Conservation (phyloP, 2,113 vertebrate genomes). For the Rousettus leschenaultii region DNA sequence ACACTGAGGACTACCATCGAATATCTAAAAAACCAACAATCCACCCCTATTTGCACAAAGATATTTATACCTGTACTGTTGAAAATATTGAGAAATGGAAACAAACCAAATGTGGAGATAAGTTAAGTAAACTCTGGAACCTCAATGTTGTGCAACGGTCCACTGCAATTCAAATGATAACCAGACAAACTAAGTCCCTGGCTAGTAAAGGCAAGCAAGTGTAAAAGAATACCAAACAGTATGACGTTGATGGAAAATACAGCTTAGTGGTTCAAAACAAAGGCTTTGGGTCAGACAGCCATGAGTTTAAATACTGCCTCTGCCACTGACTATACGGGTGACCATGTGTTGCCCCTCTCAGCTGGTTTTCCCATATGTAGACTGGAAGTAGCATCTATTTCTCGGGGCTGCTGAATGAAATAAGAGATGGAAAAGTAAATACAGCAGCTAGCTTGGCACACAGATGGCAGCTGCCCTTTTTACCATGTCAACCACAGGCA, state of each 20-base stretch:
- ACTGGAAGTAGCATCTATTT: not conserved
- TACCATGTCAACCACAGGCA: not conserved
- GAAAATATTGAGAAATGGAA: not conserved
- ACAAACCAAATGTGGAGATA: not conserved
- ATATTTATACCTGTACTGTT: not conserved
- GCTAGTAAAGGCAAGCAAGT: not conserved
- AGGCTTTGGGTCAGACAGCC: not conserved
- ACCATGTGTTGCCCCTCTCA: not conserved
- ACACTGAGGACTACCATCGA: not conserved
- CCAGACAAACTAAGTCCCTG: not conserved
- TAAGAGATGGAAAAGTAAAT: not conserved
- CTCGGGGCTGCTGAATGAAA: not conserved
- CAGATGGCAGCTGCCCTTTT: not conserved
- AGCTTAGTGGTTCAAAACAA: not conserved
- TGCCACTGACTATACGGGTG: not conserved
- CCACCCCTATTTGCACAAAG: not conserved
- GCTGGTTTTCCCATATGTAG: not conserved
- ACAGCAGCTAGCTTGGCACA: not conserved
- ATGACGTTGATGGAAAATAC: not conserved
- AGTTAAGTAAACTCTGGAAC: not conserved
- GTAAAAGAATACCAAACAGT: not conserved
- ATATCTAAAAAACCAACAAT: not conserved
- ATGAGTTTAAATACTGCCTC: not conserved
- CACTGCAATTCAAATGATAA: conserved; percentile 5
- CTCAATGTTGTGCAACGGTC: not conserved